Percentiles rank a stretch among this genome's conserved stretches.
Conservation (phyloP, 2,113 vertebrate species). For the Xiphophorus hellerii region DNA sequence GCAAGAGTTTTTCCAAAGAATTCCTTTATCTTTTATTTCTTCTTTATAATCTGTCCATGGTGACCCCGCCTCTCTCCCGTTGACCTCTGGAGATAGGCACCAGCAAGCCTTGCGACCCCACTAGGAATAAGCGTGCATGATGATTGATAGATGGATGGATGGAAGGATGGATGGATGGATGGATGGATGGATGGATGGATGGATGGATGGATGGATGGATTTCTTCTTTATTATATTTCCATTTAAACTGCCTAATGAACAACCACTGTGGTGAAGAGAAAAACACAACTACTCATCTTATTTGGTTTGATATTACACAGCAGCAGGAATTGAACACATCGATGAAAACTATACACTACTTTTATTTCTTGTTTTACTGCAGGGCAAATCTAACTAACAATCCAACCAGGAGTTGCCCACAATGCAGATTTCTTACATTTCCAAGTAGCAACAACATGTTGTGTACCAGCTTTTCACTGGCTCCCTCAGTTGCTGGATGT, state of each 20-base stretch:
- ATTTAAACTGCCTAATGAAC: not conserved
- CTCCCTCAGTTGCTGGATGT: not conserved
- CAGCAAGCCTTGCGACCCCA: no score
- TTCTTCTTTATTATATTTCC: no score
- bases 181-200: no score
- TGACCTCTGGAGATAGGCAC: no score
- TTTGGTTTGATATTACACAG: not conserved
- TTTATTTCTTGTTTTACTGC: not conserved
- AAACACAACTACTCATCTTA: not conserved
- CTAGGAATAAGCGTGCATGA: no score
- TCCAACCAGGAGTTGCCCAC: not conserved
- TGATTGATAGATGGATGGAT: no score
- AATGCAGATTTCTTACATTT: not conserved
- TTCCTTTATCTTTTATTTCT: no score
- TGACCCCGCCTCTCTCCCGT: no score
- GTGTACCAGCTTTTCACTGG: not conserved
- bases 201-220: no score
- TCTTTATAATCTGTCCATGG: no score
- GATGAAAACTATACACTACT: not conserved
- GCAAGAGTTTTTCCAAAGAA: no score
- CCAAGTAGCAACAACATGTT: not conserved
- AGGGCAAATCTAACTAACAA: not conserved
- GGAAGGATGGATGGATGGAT: no score
- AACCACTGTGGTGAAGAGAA: not conserved
- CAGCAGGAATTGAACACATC: not conserved